Evolutionary conservation across 2,888 invertebrate species (phyloP), one percentile per base, ranked within the genome.

Genomic region (Lasius platythorax): DNA sequence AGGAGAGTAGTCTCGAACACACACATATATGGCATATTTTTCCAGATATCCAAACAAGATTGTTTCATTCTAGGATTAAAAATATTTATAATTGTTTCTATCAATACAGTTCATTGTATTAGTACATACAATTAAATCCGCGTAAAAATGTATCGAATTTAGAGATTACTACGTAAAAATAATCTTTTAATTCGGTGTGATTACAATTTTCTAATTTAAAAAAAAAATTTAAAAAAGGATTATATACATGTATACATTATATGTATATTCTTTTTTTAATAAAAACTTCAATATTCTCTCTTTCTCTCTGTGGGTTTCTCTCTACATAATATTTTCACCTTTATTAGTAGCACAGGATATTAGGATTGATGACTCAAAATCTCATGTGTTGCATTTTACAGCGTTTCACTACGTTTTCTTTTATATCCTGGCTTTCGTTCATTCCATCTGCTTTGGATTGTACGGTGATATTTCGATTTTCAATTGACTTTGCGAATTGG

Each of bases 391-490:
- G 58, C 46, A 61, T 72, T 72, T 72, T 72, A 72, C 46, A 61
- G 33, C 61, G 37, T 58, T 78, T 56, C 1, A 73, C 15, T 37
- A n/a, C 33, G 43, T 37, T 81, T 81, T 72, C 63, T 61, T 61
- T 33, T 70, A 43, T 11, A 43, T 4, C 2, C 28, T 28, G 79
- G 61, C 23, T 72, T 81, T 81, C 46, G 23, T 23, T 23, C 23
- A 46, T 43, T 5, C 46, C 46, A 72, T 79, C 58, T 72, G 61
- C 72, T 81, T 61, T 61, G 72, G 28, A 81, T 81, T 81, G 33
- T 37, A 72, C 33, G 33, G 43, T 70, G 23, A 72, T 40, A 72
- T 81, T 70, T 46, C 73, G 61, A 81, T 72, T 81, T 61, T 72
- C 61, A 72, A 46, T 28, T 43, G 15, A 70, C 43, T 78, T 79